Conservation (phyloP, 2,797 vertebrate species). For the Myiothlypis chrysogaster region DNA sequence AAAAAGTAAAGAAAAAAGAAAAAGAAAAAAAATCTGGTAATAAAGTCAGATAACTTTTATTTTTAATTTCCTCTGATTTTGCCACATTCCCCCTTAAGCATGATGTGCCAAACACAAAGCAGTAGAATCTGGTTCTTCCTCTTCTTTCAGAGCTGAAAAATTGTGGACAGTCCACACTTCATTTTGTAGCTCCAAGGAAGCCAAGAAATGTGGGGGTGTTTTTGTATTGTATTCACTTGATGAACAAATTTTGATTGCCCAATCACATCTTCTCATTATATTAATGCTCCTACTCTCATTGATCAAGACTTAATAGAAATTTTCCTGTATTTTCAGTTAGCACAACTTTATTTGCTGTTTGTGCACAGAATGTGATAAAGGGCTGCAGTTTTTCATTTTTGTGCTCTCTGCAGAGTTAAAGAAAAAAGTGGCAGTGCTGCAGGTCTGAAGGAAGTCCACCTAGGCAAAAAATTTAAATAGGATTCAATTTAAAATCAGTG, state of each 20-base stretch:
- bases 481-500: background rate
- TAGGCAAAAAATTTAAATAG: background rate
- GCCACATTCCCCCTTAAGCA: background rate
- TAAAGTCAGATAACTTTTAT: background rate
- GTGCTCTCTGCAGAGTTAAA: background rate
- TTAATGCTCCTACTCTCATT: background rate
- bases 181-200: background rate
- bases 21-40: background rate
- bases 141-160: background rate
- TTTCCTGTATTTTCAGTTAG: background rate
- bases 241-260: background rate
- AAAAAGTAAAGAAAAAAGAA: background rate
- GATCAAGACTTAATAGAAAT: background rate
- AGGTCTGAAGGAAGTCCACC: background rate
- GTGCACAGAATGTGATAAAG: background rate
- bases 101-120: background rate
- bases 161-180: background rate
- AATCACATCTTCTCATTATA: background rate
- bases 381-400: background rate
- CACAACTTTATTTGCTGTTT: background rate
- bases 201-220: background rate
- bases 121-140: background rate
- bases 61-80: background rate
- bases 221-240: background rate
- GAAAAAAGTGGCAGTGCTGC: background rate